Conservation (phyloP, 2,113 vertebrate species). For the Origma solitaria region DNA sequence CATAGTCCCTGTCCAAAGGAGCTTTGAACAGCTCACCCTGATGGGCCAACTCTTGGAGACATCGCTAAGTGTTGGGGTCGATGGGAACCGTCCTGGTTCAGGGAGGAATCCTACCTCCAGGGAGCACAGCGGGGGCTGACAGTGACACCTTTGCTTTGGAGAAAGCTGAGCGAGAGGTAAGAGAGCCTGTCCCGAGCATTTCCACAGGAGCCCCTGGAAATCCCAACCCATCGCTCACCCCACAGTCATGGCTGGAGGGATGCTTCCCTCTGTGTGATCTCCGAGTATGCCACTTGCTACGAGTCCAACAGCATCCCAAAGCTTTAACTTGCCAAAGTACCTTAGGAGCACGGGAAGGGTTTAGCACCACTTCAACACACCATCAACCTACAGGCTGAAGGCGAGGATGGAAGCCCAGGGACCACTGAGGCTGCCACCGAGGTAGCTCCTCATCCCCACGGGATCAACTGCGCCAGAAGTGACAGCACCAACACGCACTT, state of each 20-base stretch:
- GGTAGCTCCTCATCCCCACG: background rate
- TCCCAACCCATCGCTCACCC: background rate
- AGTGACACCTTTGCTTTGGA: background rate
- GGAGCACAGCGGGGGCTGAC: background rate
- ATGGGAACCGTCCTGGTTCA: rapidly evolving
- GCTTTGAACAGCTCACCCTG: background rate
- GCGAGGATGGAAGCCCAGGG: background rate
- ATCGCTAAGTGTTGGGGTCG: background rate
- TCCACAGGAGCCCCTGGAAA: background rate
- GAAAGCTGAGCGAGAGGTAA: background rate
- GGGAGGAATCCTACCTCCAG: background rate
- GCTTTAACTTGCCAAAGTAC: background rate
- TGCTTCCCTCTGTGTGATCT: background rate
- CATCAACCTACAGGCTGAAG: background rate
- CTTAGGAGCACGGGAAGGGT: background rate
- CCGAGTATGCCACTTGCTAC: background rate
- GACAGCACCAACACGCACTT: background rate
- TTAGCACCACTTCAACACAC: background rate
- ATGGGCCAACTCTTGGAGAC: background rate
- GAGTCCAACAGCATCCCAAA: background rate
- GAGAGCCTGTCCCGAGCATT: background rate
- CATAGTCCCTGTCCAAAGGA: rapidly evolving
- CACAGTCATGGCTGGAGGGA: background rate
- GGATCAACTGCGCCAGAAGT: background rate
- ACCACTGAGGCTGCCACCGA: background rate